Evolutionary conservation across 2,113 vertebrate genomes (phyloP).

Genomic region (Collichthys lucidus): DNA sequence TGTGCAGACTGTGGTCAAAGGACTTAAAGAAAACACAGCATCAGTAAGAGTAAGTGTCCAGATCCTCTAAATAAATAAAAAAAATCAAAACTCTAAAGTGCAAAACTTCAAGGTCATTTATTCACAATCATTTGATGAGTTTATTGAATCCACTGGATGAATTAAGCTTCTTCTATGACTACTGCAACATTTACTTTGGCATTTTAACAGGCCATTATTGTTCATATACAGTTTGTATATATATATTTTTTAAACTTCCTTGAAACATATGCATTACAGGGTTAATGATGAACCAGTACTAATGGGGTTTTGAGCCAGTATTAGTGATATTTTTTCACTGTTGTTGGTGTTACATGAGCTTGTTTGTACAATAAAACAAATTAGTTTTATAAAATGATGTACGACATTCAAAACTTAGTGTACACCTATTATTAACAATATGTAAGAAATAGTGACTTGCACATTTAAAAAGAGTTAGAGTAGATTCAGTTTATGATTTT

Average conservation of each 20-base stretch:
- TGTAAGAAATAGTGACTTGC: neutral
- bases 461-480: neutral
- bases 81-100: no score
- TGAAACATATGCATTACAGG: neutral
- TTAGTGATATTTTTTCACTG: neutral
- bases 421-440: neutral
- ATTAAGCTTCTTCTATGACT: no score
- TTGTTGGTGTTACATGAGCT: neutral
- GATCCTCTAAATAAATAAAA: no score
- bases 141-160: no score
- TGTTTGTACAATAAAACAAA: no score
- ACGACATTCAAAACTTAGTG: neutral
- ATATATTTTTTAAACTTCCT: neutral
- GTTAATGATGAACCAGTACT: neutral
- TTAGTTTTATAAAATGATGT: neutral
- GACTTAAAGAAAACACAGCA: neutral
- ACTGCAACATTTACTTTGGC: neutral
- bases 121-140: no score
- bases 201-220: neutral
- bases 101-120: no score
- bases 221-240: neutral
- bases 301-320: neutral
- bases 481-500: neutral
- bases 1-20: neutral
- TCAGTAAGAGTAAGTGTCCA: neutral